Conservation (phyloP, 1,140 invertebrate genomes). For the Andrena cerasifolii region DNA sequence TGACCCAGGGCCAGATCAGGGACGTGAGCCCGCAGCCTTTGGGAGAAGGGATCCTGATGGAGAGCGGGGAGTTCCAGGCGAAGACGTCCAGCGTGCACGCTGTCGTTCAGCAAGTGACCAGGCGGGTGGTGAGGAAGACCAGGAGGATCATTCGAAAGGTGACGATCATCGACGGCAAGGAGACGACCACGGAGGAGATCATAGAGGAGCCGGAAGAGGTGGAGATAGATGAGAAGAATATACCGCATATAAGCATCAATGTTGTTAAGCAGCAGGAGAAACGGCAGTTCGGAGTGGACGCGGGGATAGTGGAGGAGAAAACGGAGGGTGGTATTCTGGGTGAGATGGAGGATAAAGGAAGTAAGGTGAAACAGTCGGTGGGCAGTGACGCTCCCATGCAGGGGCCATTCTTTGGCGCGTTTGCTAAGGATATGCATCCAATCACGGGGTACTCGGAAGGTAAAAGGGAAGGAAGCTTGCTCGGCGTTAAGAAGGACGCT, state of each 20-base stretch:
- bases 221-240: constrained; percentile 89
- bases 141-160: constrained; percentile 88
- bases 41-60: constrained; percentile 67
- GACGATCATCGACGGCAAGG: constrained; percentile 91
- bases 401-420: constrained; percentile 70
- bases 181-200: constrained; percentile 91
- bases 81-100: constrained; percentile 87
- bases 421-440: constrained; percentile 60
- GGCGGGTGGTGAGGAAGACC: constrained; percentile 88
- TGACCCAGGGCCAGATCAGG: constrained; percentile 74
- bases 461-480: neutral
- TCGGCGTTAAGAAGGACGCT: neutral
- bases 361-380: neutral
- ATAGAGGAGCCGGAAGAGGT: constrained; percentile 92
- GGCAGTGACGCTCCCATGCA: constrained; percentile 53
- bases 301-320: neutral
- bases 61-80: constrained; percentile 79
- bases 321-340: neutral
- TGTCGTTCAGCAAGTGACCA: constrained; percentile 90
- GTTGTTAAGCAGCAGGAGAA: constrained; percentile 84
- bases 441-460: neutral
- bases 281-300: neutral
- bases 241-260: constrained; percentile 89
- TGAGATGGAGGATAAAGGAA: neutral
- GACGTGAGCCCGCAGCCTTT: constrained; percentile 67